A percentile compares a stretch with the other conserved stretches of the same genome.
phyloP scores from a whole-genome alignment of 2,797 vertebrate species.

The Brotula barbata region DNA sequence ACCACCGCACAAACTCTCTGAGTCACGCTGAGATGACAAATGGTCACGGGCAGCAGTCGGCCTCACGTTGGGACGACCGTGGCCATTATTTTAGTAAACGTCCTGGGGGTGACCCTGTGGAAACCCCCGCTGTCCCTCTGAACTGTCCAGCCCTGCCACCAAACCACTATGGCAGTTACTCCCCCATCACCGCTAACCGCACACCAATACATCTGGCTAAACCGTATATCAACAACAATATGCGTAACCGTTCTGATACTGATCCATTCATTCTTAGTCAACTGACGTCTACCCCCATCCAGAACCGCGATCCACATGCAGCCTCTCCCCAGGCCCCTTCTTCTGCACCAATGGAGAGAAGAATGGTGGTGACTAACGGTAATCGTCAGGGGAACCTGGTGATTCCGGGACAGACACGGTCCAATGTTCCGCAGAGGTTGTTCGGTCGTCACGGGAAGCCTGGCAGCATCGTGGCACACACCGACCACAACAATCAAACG shows the following conservation, averaged over 20 bases:
- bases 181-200: conserved; percentile 71
- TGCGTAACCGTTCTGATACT: conserved; percentile 88
- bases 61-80: conserved; percentile 61
- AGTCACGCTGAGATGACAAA: conserved; percentile 76
- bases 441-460: conserved; percentile 67
- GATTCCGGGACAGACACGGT: conserved; percentile 65
- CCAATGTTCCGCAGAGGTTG: conserved; percentile 67
- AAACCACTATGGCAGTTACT: conserved; percentile 72
- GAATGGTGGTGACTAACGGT: conserved; percentile 68
- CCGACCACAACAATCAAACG: conserved; percentile 50
- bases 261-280: conserved; percentile 92
- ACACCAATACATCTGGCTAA: conserved; percentile 63
- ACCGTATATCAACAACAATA: conserved; percentile 67
- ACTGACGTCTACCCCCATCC: conserved; percentile 74
- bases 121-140: conserved; percentile 13
- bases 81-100: conserved; percentile 67
- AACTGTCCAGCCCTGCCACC: conserved; percentile 48
- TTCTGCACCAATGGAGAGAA: conserved; percentile 66
- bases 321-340: conserved; percentile 46
- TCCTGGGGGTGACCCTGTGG: conserved; percentile 30
- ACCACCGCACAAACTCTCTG: conserved; percentile 81
- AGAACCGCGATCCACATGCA: conserved; percentile 16
- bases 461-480: background rate
- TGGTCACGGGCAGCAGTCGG: conserved; percentile 61
- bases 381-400: conserved; percentile 68